phyloP scores from a whole-genome alignment of 2,113 vertebrate genomes.

The Tursiops truncatus region DNA sequence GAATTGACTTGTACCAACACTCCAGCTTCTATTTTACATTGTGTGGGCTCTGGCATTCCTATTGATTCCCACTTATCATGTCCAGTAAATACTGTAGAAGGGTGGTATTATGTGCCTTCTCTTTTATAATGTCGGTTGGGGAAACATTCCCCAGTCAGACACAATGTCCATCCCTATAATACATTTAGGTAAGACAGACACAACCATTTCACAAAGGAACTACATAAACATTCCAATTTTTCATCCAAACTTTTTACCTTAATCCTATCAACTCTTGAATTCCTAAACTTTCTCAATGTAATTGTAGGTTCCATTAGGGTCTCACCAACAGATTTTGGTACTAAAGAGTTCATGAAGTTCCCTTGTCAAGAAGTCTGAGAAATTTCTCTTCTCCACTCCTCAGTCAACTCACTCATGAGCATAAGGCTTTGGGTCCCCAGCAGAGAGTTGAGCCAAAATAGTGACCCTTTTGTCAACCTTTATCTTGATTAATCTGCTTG shows the following conservation, averaged over 20 bases:
- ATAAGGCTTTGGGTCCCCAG: background rate
- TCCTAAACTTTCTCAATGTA: background rate
- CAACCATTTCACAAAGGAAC: background rate
- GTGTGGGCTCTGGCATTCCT: background rate
- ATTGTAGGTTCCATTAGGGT: background rate
- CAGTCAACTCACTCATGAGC: background rate
- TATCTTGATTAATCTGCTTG: background rate
- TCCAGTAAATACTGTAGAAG: background rate
- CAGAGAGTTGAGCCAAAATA: background rate
- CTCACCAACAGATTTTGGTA: background rate
- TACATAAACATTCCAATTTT: background rate
- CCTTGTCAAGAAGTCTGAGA: background rate
- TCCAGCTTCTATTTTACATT: background rate
- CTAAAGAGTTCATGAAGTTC: background rate
- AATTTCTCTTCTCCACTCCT: background rate
- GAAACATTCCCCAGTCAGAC: background rate
- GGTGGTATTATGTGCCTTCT: background rate
- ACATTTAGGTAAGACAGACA: background rate
- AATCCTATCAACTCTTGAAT: background rate
- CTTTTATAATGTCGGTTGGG: background rate
- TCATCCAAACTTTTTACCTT: background rate
- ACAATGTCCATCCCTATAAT: background rate
- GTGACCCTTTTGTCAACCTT: background rate
- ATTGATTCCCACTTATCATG: background rate
- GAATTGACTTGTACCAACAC: background rate